Evolutionary conservation across 2,113 vertebrate genomes (phyloP).

Genomic region (Nothocercus nigrocapillus): DNA sequence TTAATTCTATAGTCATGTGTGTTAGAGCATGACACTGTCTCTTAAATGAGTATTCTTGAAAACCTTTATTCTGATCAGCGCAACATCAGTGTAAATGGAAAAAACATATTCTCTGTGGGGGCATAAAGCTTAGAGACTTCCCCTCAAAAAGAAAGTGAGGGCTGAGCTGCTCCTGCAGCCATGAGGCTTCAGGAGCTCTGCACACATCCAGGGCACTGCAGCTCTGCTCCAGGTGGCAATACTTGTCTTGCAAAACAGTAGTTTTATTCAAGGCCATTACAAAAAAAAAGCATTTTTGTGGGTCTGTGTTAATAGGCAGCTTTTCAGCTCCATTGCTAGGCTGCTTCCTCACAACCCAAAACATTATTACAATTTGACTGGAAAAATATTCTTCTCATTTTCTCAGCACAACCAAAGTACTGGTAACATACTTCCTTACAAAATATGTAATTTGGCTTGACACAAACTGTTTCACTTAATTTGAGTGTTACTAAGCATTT

Average conservation of each 20-base stretch:
- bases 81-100: neutral
- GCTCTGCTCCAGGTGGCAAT: fast-evolving
- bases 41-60: neutral
- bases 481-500: neutral
- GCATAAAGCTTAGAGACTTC: neutral
- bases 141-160: neutral
- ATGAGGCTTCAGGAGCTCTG: neutral
- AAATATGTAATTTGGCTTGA: neutral
- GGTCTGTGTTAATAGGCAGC: neutral
- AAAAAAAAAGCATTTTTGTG: neutral
- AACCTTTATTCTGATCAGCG: neutral
- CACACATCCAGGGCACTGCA: fast-evolving
- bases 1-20: neutral
- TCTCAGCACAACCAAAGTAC: neutral
- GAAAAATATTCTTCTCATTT: neutral
- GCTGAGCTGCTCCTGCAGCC: neutral
- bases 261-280: neutral
- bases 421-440: neutral
- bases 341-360: neutral
- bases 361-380: neutral
- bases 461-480: neutral
- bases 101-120: neutral
- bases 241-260: neutral
- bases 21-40: neutral
- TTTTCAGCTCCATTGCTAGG: neutral